Base-by-base conservation (phyloP, 2,113 vertebrate species). In the Pygoscelis adeliae region DNA sequence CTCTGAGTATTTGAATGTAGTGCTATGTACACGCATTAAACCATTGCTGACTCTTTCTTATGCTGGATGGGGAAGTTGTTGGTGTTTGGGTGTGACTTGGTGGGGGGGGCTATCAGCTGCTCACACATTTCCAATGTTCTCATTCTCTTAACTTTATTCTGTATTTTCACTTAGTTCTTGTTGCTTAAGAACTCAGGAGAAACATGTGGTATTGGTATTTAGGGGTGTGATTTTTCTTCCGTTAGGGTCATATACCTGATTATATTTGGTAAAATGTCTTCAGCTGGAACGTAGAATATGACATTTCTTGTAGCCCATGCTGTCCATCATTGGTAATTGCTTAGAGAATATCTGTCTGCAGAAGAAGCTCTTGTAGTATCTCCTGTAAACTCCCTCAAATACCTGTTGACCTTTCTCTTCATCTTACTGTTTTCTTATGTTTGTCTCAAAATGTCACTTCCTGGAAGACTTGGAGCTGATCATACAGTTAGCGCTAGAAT, bases 321-420 rank as follows among this genome's bases (percentile, higher is more conserved):
- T 94, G 83, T 91, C 89, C 44, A 25, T 96, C 89, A 91, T 5
- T 47, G 50, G 50, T 89, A 92, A 91, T 74, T 89, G 83, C 77
- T 65, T 16, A 59, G 83, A 81, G 91, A 83, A 32, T 83, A 53
- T 34, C 42, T 67, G 34, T 85, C 81, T 91, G 65, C 52, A 76
- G 49, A 71, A 84, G 80, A 25, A 89, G 67, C 61, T 83, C 46
- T 83, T 70, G 30, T 80, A 10, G 25, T 32, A 0, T 79, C 81
- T 92, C 56, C 38, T 93, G 61, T 94, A 95, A 93, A 93, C 73
- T 84, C 78, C 44, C 87, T 93, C 65, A 71, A 93, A 94, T 87
- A 89, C 61, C 84, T 93, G 49, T 80, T 94, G 91, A 96, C 97
- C 89, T 97, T 91, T 95, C 61, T 94, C 34, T 95, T 95, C 84